Evolutionary conservation across 2,113 vertebrate species (phyloP).

Genomic region (Steatornis caripensis): DNA sequence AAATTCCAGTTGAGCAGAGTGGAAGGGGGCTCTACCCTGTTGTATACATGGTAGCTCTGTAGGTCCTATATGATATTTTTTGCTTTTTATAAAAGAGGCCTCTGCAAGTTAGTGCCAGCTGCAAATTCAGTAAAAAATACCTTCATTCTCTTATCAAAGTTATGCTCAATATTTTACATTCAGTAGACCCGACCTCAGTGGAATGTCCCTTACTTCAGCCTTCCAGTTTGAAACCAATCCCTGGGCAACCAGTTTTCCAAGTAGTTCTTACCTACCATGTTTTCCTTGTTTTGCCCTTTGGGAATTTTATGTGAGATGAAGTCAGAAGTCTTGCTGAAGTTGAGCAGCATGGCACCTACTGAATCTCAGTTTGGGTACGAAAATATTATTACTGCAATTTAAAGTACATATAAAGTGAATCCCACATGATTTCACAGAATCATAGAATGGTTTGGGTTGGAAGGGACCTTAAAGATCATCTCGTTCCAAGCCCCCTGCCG

Average conservation of each 20-base stretch:
- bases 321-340: not conserved
- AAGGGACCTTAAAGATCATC: no score
- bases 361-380: not conserved
- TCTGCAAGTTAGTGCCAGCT: not conserved
- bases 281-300: not conserved
- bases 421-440: not conserved
- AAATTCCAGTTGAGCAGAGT: not conserved
- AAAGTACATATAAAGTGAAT: not conserved
- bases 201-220: not conserved
- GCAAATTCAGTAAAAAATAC: not conserved
- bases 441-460: no score
- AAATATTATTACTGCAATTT: not conserved
- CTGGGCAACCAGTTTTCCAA: not conserved
- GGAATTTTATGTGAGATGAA: not conserved
- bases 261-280: not conserved
- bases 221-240: not conserved
- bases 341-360: accelerated
- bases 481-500: no score
- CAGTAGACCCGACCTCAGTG: not conserved
- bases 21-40: not conserved
- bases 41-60: not conserved
- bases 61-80: not conserved
- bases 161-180: not conserved
- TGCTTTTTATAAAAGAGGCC: not conserved
- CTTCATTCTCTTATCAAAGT: not conserved